Conservation (phyloP, 2,888 invertebrate genomes). For the Schrankia costaestrigalis region DNA sequence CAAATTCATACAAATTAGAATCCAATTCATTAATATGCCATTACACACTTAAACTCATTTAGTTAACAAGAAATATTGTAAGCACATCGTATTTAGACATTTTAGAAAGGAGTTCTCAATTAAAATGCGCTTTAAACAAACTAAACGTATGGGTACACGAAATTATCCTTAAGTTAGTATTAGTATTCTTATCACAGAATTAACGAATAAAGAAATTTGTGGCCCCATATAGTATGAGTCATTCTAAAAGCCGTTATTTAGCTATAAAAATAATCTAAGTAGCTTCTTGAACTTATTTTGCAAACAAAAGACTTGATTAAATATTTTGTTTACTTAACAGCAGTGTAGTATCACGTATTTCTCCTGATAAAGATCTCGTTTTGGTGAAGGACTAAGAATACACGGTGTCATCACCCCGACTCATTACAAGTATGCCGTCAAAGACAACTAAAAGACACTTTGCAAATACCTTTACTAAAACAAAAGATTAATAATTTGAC, state of each 20-base stretch:
- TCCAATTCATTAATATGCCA: too few relatives aligned
- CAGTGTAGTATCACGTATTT: conserved; percentile 23
- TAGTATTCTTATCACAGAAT: conserved; percentile 54
- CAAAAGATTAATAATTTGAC: too few relatives aligned
- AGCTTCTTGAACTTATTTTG: conserved; percentile 38
- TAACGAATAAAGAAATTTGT: conserved; percentile 58
- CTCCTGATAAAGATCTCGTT: too few relatives aligned
- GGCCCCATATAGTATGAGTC: conserved; percentile 63
- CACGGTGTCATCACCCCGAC: too few relatives aligned
- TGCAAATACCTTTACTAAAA: too few relatives aligned
- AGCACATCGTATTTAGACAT: conserved; percentile 37
- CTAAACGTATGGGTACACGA: conserved; percentile 44
- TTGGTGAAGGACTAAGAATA: too few relatives aligned
- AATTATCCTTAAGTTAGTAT: conserved; percentile 53
- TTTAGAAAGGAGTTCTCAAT: conserved; percentile 58
- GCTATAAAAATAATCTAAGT: conserved; percentile 60
- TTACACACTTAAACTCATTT: too few relatives aligned
- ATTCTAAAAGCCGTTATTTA: conserved; percentile 62
- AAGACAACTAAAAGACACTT: too few relatives aligned
- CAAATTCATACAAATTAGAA: too few relatives aligned
- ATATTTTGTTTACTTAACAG: conserved; percentile 17
- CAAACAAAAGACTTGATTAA: conserved; percentile 43
- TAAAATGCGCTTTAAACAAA: conserved; percentile 54
- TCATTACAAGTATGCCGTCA: too few relatives aligned
- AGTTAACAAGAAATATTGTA: conserved; percentile 21